These are phyloP conservation scores for Chironomus tentans DNA, from an alignment of 2,888 invertebrate species.

Conservation along the genomic window DNA sequence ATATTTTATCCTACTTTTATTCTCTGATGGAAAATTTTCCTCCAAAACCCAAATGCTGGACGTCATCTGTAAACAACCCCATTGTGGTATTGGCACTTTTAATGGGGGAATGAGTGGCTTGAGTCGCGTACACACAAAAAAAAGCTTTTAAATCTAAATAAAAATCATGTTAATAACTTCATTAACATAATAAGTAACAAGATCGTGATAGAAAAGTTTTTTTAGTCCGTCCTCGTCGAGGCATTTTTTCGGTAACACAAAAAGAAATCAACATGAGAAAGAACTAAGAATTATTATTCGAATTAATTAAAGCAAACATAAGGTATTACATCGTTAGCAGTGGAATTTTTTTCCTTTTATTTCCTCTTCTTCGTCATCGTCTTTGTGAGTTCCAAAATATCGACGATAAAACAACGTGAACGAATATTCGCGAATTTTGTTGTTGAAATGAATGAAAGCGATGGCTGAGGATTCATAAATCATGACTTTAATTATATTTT, in stretches of 20 bases:
- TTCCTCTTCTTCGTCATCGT: neutral
- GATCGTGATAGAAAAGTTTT: constrained; percentile 6
- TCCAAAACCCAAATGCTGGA: too few species aligned
- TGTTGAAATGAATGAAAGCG: neutral
- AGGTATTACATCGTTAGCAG: neutral
- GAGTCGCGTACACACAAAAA: neutral
- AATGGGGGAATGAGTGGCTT: neutral
- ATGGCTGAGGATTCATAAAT: neutral
- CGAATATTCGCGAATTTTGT: neutral
- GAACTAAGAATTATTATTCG: neutral
- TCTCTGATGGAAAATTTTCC: too few species aligned
- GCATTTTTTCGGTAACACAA: too few species aligned
- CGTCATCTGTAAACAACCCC: too few species aligned
- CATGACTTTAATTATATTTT: constrained; percentile 4
- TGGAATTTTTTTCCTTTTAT: neutral
- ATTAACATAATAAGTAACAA: constrained; percentile 8
- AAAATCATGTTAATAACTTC: constrained; percentile 12
- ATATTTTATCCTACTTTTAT: too few species aligned
- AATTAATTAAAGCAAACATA: constrained; percentile 8
- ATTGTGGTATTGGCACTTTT: too few species aligned
- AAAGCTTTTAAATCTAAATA: constrained; percentile 10
- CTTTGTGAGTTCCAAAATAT: neutral
- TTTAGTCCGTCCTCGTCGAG: too few species aligned
- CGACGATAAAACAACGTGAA: neutral
- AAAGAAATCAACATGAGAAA: neutral